These are phyloP conservation scores for Muraenolepis orangiensis DNA, from an alignment of 2,797 vertebrate genomes.

Conservation along the genomic window DNA sequence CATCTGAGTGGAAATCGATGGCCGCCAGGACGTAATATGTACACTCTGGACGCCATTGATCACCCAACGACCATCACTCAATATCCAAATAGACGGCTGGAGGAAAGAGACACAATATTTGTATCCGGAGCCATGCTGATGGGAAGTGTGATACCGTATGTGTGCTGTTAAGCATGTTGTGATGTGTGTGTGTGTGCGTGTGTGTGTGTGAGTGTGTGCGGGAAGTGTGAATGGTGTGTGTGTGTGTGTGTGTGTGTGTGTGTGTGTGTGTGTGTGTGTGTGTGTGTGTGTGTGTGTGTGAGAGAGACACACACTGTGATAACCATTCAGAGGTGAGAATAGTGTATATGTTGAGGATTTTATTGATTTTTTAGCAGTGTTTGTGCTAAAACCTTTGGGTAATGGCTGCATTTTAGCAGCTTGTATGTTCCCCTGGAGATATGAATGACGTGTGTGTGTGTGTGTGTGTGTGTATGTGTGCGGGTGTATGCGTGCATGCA, in stretches of 20 bases:
- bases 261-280: constrained; percentile 14
- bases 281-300: constrained; percentile 10
- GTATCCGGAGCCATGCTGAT: constrained; percentile 41
- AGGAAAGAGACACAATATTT: constrained; percentile 45
- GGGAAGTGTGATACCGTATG: constrained; percentile 49
- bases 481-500: constrained; percentile 10
- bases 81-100: constrained; percentile 16
- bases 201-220: constrained; percentile 1
- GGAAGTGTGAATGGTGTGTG: not conserved
- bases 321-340: constrained; percentile 34
- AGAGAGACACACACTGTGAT: not conserved
- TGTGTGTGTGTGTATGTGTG: constrained; percentile 24
- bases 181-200: constrained; percentile 5
- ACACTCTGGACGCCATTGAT: not conserved
- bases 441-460: constrained; percentile 15
- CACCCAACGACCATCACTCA: not conserved
- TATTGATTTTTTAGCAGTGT: constrained; percentile 48
- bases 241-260: not conserved
- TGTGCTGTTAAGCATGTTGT: constrained; percentile 32
- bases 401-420: constrained; percentile 22
- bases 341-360: constrained; percentile 32
- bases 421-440: constrained; percentile 36
- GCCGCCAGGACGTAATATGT: no score
- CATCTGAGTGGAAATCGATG: not conserved
- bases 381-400: constrained; percentile 25